These are phyloP conservation scores for Spea hammondii DNA, from an alignment of 2,797 vertebrate species.

Conservation along the genomic window DNA sequence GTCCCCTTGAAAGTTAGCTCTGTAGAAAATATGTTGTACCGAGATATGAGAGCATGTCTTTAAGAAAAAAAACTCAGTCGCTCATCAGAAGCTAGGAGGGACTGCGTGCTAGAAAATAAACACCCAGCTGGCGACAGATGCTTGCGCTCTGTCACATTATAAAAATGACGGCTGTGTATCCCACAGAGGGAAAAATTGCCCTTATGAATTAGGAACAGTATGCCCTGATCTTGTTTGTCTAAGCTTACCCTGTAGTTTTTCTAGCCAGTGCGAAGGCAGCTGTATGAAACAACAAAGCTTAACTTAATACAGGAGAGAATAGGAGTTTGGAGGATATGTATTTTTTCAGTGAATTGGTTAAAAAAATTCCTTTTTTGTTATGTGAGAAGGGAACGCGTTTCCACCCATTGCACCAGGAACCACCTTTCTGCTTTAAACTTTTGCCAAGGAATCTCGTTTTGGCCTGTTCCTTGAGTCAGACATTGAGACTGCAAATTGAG, in stretches of 20 bases:
- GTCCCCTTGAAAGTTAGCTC: neutral
- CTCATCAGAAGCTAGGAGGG: conserved; percentile 30
- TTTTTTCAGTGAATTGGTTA: conserved; percentile 25
- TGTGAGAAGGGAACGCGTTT: conserved; percentile 8
- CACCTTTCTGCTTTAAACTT: conserved; percentile 27
- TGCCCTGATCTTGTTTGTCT: conserved; percentile 40
- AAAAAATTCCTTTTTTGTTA: conserved; percentile 26
- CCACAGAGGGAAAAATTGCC: conserved; percentile 29
- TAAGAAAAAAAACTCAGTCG: neutral
- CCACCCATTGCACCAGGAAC: neutral
- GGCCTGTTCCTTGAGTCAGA: conserved; percentile 6
- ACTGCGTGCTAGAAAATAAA: conserved; percentile 43
- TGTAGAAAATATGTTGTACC: conserved; percentile 12
- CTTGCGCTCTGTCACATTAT: conserved; percentile 45
- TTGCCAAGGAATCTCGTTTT: conserved; percentile 13
- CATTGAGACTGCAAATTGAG: conserved; percentile 8
- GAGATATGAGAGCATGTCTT: neutral
- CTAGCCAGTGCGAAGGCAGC: conserved; percentile 31
- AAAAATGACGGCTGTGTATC: conserved; percentile 43
- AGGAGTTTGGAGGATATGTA: conserved; percentile 32
- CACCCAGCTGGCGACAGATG: conserved; percentile 47
- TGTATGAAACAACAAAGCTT: conserved; percentile 34
- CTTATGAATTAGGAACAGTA: conserved; percentile 26
- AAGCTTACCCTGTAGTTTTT: conserved; percentile 38
- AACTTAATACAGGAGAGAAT: conserved; percentile 25